These are phyloP conservation scores for Sphenodon punctatus DNA, from an alignment of 2,797 vertebrate genomes.

Conservation along the genomic window DNA sequence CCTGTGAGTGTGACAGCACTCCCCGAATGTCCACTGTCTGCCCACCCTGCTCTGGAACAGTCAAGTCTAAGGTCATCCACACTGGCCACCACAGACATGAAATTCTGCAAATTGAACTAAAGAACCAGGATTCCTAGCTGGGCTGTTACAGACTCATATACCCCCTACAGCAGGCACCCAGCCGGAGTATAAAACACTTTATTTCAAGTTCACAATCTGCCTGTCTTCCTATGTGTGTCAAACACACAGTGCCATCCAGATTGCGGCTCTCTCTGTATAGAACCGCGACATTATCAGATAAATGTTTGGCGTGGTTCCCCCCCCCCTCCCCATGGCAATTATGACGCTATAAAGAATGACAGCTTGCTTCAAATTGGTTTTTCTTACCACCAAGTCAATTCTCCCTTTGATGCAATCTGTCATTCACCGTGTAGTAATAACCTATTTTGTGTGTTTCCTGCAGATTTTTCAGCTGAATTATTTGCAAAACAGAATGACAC, in stretches of 20 bases:
- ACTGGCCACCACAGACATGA: no score
- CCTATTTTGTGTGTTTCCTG: background rate
- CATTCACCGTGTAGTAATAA: background rate
- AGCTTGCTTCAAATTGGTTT: background rate
- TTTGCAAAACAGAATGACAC: background rate
- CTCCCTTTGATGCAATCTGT: background rate
- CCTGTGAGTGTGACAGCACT: no score
- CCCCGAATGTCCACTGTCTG: no score
- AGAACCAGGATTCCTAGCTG: no score
- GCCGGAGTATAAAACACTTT: no score
- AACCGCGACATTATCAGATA: background rate
- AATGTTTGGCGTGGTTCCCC: background rate
- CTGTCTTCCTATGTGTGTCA: no score
- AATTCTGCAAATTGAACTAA: no score
- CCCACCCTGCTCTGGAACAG: no score
- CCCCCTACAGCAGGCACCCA: no score
- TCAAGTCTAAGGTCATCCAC: no score
- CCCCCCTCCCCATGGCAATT: background rate
- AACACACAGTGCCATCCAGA: accelerated
- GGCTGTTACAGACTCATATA: no score
- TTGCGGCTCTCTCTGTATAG: background rate
- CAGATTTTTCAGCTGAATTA: background rate
- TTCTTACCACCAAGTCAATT: background rate
- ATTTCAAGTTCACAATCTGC: no score
- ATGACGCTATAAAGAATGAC: background rate